phyloP scores from a whole-genome alignment of 2,888 invertebrate species.

The Hirtodrosophila cameraria region DNA sequence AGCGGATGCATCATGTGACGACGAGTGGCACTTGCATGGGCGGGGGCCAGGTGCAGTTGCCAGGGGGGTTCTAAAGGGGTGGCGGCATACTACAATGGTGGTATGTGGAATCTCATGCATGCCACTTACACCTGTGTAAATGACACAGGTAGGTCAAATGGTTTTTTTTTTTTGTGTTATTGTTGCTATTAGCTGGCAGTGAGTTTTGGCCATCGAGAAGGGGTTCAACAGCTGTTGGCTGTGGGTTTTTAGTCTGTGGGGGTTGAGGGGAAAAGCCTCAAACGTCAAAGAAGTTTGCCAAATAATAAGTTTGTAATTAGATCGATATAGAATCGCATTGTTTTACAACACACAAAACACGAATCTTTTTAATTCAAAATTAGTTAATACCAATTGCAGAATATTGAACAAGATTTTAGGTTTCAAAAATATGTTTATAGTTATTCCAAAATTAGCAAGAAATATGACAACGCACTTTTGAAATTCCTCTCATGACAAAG shows the following conservation, averaged over 20 bases:
- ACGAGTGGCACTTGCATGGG: constrained; percentile 34
- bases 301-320: constrained; percentile 36
- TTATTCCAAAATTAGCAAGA: too few relatives aligned
- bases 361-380: not conserved
- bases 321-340: constrained; percentile 16
- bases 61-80: not conserved
- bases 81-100: not conserved
- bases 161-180: too few relatives aligned
- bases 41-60: not conserved
- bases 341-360: not conserved
- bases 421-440: too few relatives aligned
- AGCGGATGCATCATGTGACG: constrained; percentile 79
- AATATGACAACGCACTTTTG: too few relatives aligned
- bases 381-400: too few relatives aligned
- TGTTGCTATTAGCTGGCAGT: constrained; percentile 31
- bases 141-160: constrained; percentile 71
- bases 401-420: too few relatives aligned
- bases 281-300: constrained; percentile 16
- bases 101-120: constrained; percentile 41
- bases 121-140: constrained; percentile 75
- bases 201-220: not conserved
- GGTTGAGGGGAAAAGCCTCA: constrained; percentile 14
- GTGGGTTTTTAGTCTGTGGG: too few relatives aligned
- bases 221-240: constrained; percentile 19
- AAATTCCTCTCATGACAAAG: too few relatives aligned